These are phyloP conservation scores for Schizotus pectinicornis DNA, from an alignment of 2,888 invertebrate species.

Conservation along the genomic window DNA sequence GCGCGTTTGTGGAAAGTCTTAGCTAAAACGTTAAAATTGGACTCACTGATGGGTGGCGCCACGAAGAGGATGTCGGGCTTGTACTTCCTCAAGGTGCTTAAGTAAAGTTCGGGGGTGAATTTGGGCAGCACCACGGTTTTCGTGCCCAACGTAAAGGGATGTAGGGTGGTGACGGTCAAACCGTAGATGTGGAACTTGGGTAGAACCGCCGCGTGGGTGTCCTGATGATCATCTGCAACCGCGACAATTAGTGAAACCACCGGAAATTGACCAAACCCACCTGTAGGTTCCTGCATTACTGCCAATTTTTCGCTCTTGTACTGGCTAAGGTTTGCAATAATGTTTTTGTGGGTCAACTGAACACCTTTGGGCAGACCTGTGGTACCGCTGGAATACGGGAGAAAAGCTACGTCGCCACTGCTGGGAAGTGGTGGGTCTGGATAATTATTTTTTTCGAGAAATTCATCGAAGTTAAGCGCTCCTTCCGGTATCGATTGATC, in stretches of 20 bases:
- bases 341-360: conserved; percentile 61
- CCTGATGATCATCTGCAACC: conserved; percentile 41
- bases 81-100: conserved; percentile 26
- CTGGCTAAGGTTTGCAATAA: conserved; percentile 54
- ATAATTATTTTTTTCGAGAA: conserved; percentile 57
- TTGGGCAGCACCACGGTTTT: conserved; percentile 56
- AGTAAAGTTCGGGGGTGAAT: conserved; percentile 30
- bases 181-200: conserved; percentile 64
- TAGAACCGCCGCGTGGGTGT: conserved; percentile 47
- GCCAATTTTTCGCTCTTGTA: background rate
- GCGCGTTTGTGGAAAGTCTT: too few species aligned
- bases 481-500: conserved; percentile 58
- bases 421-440: conserved; percentile 60
- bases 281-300: conserved; percentile 23
- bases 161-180: conserved; percentile 46
- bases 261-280: conserved; percentile 7
- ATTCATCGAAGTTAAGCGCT: conserved; percentile 65
- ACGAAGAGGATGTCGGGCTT: conserved; percentile 28
- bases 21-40: too few species aligned
- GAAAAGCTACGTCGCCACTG: conserved; percentile 66
- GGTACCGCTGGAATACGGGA: conserved; percentile 86
- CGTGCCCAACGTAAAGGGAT: conserved; percentile 45
- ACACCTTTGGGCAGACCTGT: conserved; percentile 83
- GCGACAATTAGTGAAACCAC: background rate
- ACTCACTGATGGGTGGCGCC: conserved; percentile 32